Percentiles rank a stretch among this genome's conserved stretches.
These are phyloP conservation scores for Bombylius discolor DNA, from an alignment of 2,888 invertebrate genomes.

Conservation along the genomic window DNA sequence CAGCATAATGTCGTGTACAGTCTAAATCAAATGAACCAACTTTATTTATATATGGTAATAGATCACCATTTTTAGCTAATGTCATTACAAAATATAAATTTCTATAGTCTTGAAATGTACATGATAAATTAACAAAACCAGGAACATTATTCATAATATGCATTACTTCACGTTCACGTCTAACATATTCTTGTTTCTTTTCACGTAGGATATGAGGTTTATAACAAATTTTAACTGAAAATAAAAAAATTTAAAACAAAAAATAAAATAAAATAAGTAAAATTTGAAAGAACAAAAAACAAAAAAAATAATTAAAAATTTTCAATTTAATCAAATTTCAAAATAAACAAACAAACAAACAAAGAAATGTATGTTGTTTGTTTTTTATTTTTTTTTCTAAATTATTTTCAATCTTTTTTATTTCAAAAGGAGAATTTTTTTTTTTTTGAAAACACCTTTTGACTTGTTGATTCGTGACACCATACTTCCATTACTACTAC, in stretches of 20 bases:
- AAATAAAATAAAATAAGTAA: slow-evolving; percentile 3
- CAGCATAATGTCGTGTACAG: slow-evolving; percentile 85
- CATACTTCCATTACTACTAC: too few species aligned
- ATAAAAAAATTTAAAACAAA: slow-evolving; percentile 6
- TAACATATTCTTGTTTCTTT: slow-evolving; percentile 84
- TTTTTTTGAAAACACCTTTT: too few species aligned
- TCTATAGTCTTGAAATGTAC: slow-evolving; percentile 91
- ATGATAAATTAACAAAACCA: slow-evolving; percentile 87
- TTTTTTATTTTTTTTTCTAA: too few species aligned
- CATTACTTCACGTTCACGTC: slow-evolving; percentile 87
- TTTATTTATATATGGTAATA: slow-evolving; percentile 81
- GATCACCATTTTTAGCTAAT: slow-evolving; percentile 89
- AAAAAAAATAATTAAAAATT: not conserved
- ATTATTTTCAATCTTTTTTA: too few species aligned
- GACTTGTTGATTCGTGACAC: too few species aligned
- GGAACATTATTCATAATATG: slow-evolving; percentile 70
- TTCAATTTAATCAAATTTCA: not conserved
- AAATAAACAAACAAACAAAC: not conserved
- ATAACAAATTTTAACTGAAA: slow-evolving; percentile 92
- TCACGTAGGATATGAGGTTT: slow-evolving; percentile 87
- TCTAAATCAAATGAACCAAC: slow-evolving; percentile 80
- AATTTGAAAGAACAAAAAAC: not conserved
- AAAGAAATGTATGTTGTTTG: too few species aligned
- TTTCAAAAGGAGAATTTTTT: too few species aligned
- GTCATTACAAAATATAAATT: slow-evolving; percentile 91